These are phyloP conservation scores for Amblyopsis rosae DNA, from an alignment of 2,113 vertebrate genomes.

Conservation along the genomic window DNA sequence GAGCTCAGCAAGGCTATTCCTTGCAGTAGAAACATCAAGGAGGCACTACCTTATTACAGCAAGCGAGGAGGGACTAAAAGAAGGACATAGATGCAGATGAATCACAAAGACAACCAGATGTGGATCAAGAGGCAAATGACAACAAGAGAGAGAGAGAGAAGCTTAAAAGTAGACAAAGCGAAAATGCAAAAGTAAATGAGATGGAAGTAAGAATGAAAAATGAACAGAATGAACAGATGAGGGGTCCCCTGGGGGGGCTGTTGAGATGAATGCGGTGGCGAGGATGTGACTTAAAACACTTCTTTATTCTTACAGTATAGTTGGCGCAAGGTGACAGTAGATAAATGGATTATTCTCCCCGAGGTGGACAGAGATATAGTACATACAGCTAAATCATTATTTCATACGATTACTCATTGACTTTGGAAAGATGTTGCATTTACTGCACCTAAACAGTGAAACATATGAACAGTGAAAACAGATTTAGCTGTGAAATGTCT, in stretches of 20 bases:
- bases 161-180: too few species aligned
- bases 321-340: constrained; percentile 35
- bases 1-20: constrained; percentile 27
- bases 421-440: too few species aligned
- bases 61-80: constrained; percentile 24
- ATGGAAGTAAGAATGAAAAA: too few species aligned
- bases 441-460: too few species aligned
- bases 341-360: constrained; percentile 27
- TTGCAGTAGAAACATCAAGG: neutral
- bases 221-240: constrained; percentile 12
- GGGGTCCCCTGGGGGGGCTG: constrained; percentile 50
- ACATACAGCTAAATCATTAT: constrained; percentile 35
- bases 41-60: neutral
- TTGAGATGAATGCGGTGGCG: constrained; percentile 51
- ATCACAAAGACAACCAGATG: constrained; percentile 20
- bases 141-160: neutral
- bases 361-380: constrained; percentile 29
- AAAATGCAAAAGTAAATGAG: constrained; percentile 27
- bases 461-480: too few species aligned
- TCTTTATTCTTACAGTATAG: constrained; percentile 39
- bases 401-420: too few species aligned
- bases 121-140: constrained; percentile 34
- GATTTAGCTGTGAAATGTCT: too few species aligned
- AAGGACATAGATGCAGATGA: constrained; percentile 6
- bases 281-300: constrained; percentile 42